A percentile compares a stretch with the other conserved stretches of the same genome.
Evolutionary conservation across 2,797 vertebrate genomes (phyloP).

Genomic region (Dromococcyx pavoninus): DNA sequence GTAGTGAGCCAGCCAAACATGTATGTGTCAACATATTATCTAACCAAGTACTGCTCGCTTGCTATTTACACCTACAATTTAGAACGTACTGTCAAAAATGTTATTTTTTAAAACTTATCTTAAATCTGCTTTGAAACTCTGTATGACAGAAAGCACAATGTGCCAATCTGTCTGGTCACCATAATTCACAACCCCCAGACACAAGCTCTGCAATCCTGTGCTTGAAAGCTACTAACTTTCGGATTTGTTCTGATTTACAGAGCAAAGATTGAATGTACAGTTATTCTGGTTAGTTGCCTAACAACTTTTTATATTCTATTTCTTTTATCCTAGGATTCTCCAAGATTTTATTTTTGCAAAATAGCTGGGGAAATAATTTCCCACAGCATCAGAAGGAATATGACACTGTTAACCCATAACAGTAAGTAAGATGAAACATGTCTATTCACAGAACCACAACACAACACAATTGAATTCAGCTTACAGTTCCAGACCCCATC

Average conservation of each 20-base stretch:
- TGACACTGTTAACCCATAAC: not conserved
- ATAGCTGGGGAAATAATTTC: not conserved
- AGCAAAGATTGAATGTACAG: not conserved
- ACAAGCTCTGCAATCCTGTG: not conserved
- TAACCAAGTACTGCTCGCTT: not conserved
- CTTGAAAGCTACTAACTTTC: not conserved
- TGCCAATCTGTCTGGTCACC: not conserved
- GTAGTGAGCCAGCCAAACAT: not conserved
- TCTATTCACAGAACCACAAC: not conserved
- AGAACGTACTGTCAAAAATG: not conserved
- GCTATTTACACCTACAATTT: not conserved
- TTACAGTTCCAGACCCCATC: not conserved
- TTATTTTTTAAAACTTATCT: not conserved
- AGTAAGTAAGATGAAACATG: not conserved
- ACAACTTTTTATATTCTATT: not conserved
- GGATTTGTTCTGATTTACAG: not conserved
- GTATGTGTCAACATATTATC: not conserved
- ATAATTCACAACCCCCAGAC: not conserved
- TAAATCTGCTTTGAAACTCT: not conserved
- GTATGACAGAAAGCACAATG: not conserved
- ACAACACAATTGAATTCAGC: not conserved
- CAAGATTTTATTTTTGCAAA: not conserved
- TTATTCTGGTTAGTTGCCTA: not conserved
- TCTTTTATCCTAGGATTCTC: not conserved
- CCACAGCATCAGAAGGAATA: not conserved